Percentiles rank a stretch among this genome's conserved stretches.
phyloP scores from a whole-genome alignment of 2,888 invertebrate genomes.

The Polymixis lichenea region DNA sequence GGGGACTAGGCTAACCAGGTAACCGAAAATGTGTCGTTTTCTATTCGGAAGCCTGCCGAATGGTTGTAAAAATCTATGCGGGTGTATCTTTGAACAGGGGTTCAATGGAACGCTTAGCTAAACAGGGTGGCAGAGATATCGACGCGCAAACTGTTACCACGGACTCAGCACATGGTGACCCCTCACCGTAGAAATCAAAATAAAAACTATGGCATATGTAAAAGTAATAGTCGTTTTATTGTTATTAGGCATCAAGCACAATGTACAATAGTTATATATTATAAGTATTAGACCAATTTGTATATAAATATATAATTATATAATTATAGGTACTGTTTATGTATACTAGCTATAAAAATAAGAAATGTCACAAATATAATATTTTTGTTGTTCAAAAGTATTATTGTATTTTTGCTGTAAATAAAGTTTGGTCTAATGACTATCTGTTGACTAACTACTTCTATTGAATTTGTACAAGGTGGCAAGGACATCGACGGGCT shows the following conservation, averaged over 20 bases:
- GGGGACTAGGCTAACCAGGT: neutral
- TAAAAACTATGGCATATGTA: too few relatives aligned
- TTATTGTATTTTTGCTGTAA: constrained; percentile 5
- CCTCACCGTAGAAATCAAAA: too few relatives aligned
- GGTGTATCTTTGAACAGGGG: too few relatives aligned
- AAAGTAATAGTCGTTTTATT: constrained; percentile 2
- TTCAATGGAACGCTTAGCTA: too few relatives aligned
- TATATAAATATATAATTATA: constrained; percentile 24
- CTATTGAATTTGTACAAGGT: neutral
- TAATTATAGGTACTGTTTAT: neutral
- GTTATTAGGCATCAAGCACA: neutral
- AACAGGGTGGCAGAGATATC: too few relatives aligned
- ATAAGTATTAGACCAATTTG: constrained; percentile 38
- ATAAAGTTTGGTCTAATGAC: neutral
- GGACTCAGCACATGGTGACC: too few relatives aligned
- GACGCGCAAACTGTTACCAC: too few relatives aligned
- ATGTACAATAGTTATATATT: neutral
- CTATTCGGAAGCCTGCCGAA: too few relatives aligned
- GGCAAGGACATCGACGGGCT: too few relatives aligned
- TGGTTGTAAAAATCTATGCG: too few relatives aligned
- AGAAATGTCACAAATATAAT: constrained; percentile 8
- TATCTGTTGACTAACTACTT: neutral
- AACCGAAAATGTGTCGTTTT: neutral
- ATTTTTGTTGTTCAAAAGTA: neutral
- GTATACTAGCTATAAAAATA: neutral